Evolutionary conservation across 53 echinoderm and acorn worm species (phyloP), one percentile per base, ranked within the genome.

Genomic region (Hippasteria phrygiana): DNA sequence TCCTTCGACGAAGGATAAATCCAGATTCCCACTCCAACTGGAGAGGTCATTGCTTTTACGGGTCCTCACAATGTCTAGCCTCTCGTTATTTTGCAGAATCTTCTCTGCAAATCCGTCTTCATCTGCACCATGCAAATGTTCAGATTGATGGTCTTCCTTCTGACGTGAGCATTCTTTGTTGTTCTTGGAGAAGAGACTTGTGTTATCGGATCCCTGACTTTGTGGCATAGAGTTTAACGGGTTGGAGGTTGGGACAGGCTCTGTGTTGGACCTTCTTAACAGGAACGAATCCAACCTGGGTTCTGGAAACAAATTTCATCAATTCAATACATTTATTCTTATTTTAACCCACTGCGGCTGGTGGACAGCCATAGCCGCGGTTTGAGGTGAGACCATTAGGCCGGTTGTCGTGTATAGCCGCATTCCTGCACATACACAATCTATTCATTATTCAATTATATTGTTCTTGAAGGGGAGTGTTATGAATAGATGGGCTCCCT

Each of bases 231-330:
- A 79, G 55, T 38, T 39, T 18, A 42, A 38, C 8, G 39, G 22
- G 32, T 41, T 17, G 36, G 88, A 33, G 17, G 53, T 55, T 34
- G 10, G 11, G 11, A 38, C 29, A 24, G 89, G 80, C 28, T 50
- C 80, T 20, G 90, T 69, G 50, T 59, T 74, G 5, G 90, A 80
- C 18, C 18, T 80, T 40, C 59, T 89, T 31, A 84, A 48, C 32
- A 97, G 89, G 89, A 95, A 97, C 31, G 71, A 67, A 69, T 97
- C 95, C 31, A 97, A 84, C 51, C 85, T 97, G 28, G 98, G 98
- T 31, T 95, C 98, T 97, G 84, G 13, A 82, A 88, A 83, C 2
- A 42, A 42, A 22, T 26, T 40, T 7, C 18, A 43, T 46, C 22
- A 42, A 24, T 0, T n/a, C n/a, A n/a, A n/a, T n/a, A n/a, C n/a